Percentiles rank a stretch among this genome's conserved stretches.
Evolutionary conservation across 2,797 vertebrate genomes (phyloP).

Genomic region (Ambastaia sidthimunki): DNA sequence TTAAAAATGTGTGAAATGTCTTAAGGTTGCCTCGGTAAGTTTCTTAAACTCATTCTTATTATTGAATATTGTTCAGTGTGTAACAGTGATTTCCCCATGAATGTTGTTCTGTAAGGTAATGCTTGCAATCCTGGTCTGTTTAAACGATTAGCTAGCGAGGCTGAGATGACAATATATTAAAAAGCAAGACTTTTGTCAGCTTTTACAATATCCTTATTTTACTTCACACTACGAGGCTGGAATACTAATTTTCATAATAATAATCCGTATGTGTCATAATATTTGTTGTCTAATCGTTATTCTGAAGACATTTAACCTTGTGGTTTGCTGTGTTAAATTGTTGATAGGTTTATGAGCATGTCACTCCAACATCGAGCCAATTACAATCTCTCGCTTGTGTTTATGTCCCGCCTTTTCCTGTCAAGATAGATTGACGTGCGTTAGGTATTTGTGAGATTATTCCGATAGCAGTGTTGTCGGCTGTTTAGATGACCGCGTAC

Average conservation of each 20-base stretch:
- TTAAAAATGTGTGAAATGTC: slow-evolving; percentile 50
- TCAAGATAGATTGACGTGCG: slow-evolving; percentile 45
- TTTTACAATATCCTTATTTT: not conserved
- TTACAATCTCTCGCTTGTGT: not conserved
- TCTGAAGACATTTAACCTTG: slow-evolving; percentile 19
- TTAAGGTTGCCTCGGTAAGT: slow-evolving; percentile 47
- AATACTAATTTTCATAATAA: not conserved
- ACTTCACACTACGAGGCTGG: too few relatives aligned
- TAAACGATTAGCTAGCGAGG: not conserved
- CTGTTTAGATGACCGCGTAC: not conserved
- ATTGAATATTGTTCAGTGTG: not conserved
- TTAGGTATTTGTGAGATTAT: slow-evolving; percentile 45
- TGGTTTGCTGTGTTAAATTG: not conserved
- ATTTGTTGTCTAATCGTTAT: slow-evolving; percentile 14
- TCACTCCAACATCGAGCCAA: slow-evolving; percentile 16
- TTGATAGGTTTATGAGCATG: not conserved
- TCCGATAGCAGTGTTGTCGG: slow-evolving; percentile 9
- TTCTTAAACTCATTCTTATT: not conserved
- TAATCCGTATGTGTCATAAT: not conserved
- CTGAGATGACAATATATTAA: not conserved
- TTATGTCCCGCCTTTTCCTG: slow-evolving; percentile 43
- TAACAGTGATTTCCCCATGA: not conserved
- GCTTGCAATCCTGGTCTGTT: not conserved
- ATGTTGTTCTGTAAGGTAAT: not conserved
- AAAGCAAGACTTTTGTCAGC: not conserved